These are phyloP conservation scores for Pristionchus mayeri DNA, from an alignment of 2,888 invertebrate genomes.

Conservation along the genomic window DNA sequence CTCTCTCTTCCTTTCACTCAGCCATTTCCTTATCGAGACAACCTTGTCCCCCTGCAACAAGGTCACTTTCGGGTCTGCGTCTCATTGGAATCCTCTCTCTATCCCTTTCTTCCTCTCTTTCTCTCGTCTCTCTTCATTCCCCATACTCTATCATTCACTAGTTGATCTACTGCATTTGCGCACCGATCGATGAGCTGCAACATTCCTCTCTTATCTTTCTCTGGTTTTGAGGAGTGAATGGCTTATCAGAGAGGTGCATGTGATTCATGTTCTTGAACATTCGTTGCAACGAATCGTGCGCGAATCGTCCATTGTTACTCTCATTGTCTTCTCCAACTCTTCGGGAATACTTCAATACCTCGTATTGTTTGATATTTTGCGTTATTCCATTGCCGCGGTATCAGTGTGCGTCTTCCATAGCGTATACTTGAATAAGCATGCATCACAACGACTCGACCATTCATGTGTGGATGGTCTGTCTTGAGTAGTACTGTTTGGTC, in stretches of 20 bases:
- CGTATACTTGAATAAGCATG: too few relatives aligned
- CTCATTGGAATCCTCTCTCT: neutral
- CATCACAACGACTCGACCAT: too few relatives aligned
- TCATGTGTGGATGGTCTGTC: neutral
- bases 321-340: too few relatives aligned
- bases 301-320: neutral
- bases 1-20: conserved; percentile 22
- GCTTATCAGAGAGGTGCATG: neutral
- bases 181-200: neutral
- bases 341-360: too few relatives aligned
- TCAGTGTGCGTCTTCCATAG: too few relatives aligned
- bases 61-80: conserved; percentile 20
- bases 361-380: neutral
- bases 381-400: too few relatives aligned
- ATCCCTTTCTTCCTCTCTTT: neutral
- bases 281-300: neutral
- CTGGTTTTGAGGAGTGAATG: neutral
- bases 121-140: neutral
- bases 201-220: too few relatives aligned
- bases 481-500: conserved; percentile 18
- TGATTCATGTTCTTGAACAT: conserved; percentile 14
- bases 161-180: neutral
- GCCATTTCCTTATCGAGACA: conserved; percentile 31
- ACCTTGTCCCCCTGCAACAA: conserved; percentile 1
- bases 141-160: neutral